Evolutionary conservation across 2,797 vertebrate genomes (phyloP).

Genomic region (Melanogrammus aeglefinus): DNA sequence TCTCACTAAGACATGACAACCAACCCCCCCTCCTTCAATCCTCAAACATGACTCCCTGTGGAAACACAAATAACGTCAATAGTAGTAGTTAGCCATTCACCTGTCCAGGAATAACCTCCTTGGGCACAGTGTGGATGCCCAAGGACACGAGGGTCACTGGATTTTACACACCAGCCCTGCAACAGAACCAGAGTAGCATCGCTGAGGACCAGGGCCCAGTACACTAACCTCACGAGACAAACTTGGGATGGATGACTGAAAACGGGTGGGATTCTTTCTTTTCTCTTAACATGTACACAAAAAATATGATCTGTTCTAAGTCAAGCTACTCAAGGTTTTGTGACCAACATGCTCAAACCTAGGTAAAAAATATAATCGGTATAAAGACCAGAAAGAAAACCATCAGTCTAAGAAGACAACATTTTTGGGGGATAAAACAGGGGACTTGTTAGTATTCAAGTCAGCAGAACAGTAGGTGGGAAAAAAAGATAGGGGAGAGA

Average conservation of each 20-base stretch:
- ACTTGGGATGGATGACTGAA: not conserved
- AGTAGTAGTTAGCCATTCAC: constrained; percentile 58
- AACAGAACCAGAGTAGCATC: constrained; percentile 59
- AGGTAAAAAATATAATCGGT: not conserved
- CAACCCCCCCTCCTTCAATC: not conserved
- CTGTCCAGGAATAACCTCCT: constrained; percentile 84
- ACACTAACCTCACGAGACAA: not conserved
- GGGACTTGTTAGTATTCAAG: constrained; percentile 41
- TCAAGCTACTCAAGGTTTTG: not conserved
- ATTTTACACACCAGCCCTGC: constrained; percentile 84
- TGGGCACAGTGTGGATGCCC: constrained; percentile 76
- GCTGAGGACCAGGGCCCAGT: constrained; percentile 28
- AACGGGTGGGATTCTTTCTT: not conserved
- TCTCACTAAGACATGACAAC: not conserved
- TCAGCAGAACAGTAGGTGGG: constrained; percentile 25
- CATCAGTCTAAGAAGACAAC: not conserved
- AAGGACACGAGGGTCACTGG: constrained; percentile 75
- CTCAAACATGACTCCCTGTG: not conserved
- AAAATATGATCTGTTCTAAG: not conserved
- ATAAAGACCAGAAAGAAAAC: not conserved
- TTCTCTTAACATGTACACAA: not conserved
- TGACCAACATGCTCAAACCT: not conserved
- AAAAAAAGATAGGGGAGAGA: constrained; percentile 16
- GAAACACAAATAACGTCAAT: constrained; percentile 16
- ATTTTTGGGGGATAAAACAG: constrained; percentile 9